Conservation (phyloP, 2,113 vertebrate species). For the Ia io region DNA sequence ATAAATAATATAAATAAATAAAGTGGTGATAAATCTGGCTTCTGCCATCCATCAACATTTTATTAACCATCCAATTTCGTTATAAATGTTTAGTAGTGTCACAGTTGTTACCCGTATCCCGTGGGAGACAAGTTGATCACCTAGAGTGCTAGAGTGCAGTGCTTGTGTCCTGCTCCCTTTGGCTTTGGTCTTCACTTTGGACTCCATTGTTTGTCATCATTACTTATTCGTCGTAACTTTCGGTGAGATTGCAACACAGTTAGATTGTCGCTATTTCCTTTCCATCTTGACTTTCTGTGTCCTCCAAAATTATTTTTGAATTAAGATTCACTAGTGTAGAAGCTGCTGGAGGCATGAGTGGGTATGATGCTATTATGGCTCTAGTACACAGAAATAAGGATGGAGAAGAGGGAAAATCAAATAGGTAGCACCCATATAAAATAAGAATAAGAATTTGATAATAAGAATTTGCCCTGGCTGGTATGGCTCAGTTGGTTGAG, state of each 20-base stretch:
- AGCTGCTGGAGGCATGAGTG: not conserved
- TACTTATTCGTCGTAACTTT: not conserved
- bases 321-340: not conserved
- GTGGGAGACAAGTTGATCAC: not conserved
- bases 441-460: not conserved
- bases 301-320: not conserved
- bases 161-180: not conserved
- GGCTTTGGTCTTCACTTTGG: not conserved
- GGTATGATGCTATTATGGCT: not conserved
- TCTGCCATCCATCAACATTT: not conserved
- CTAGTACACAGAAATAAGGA: not conserved
- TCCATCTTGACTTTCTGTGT: not conserved
- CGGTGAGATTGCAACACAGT: not conserved
- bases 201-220: not conserved
- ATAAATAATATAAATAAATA: too few relatives aligned
- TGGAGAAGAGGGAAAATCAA: not conserved
- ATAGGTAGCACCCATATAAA: not conserved
- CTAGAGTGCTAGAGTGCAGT: not conserved
- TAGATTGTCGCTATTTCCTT: not conserved
- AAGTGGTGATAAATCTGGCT: not conserved
- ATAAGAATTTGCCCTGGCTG: not conserved
- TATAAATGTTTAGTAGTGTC: not conserved
- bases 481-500: too few relatives aligned
- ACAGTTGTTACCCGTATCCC: not conserved
- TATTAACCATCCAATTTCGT: not conserved